Percentiles rank a stretch among this genome's conserved stretches.
Evolutionary conservation across 2,113 vertebrate species (phyloP).

Genomic region (Montifringilla adamsi): DNA sequence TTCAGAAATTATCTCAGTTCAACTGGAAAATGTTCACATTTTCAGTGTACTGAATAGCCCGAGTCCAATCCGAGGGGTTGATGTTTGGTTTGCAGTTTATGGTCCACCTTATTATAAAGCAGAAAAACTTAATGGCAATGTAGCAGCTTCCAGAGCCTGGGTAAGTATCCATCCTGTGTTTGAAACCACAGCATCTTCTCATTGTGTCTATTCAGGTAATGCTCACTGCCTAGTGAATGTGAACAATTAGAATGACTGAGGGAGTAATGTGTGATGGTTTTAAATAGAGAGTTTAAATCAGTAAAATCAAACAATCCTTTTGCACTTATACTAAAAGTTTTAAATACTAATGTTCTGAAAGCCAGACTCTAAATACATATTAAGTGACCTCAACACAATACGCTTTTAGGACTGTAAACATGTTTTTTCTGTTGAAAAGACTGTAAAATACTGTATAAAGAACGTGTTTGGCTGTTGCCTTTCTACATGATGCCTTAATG

Average conservation of each 20-base stretch:
- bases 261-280: background rate
- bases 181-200: background rate
- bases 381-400: background rate
- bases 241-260: background rate
- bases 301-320: background rate
- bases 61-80: constrained; percentile 50
- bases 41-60: constrained; percentile 78
- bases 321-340: background rate
- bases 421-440: background rate
- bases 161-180: constrained; percentile 43
- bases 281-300: background rate
- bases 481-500: background rate
- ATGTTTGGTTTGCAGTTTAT: constrained; percentile 81
- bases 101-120: constrained; percentile 79
- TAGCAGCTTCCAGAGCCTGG: constrained; percentile 77
- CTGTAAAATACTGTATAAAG: background rate
- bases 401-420: background rate
- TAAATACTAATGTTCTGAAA: background rate
- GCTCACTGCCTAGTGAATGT: background rate
- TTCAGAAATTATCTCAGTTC: constrained; percentile 75
- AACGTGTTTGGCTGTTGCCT: background rate
- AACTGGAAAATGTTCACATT: constrained; percentile 74
- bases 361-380: background rate
- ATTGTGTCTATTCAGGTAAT: background rate
- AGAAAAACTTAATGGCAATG: constrained; percentile 83